Evolutionary conservation across 2,113 vertebrate species (phyloP), one percentile per base, ranked within the genome.

Genomic region (Lepus americanus): DNA sequence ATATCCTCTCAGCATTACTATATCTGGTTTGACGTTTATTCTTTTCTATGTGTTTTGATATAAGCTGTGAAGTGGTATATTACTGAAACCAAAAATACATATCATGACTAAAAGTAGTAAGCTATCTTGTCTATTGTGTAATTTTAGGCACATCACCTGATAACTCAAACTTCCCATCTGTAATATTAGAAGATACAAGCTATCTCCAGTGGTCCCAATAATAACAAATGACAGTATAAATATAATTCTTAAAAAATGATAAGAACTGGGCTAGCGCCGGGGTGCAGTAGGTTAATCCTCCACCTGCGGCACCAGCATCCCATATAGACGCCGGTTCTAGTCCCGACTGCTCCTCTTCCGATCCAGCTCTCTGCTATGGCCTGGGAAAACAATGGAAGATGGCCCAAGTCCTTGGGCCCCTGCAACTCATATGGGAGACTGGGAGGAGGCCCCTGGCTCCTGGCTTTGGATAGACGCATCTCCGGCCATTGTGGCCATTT

Each of bases 11-110:
- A 82, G 59, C 49, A 82, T 94, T 69, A 92, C 51, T 93, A 22
- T 84, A 33, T 87, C 74, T 90, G 78, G 51, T 87, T 83, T 90
- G 27, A 89, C 90, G 93, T 72, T 31, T 86, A 86, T 72, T 94
- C 63, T 87, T 93, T 72, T 89, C 29, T 72, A 64, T 14, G 87
- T 74, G n/a, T 70, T 76, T 67, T 89, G 70, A 44, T 6, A 1
- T 93, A 66, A 29, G 31, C 44, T 95, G n/a, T 86, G 29, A 89
- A 87, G 17, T 63, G 39, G 77, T 64, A 59, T 55, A 39, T 89
- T 93, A 78, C 5, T 94, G 13, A 88, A 94, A 91, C 31, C 13
- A 64, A 89, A 64, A 63, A 72, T 86, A 90, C 25, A 44, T 63
- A 77, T 29, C 19, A 64, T 55, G 31, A 90, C 63, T 88, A 82